A percentile compares a stretch with the other conserved stretches of the same genome.
These are phyloP conservation scores for Micrasema longulum DNA, from an alignment of 1,140 invertebrate species.

Conservation along the genomic window DNA sequence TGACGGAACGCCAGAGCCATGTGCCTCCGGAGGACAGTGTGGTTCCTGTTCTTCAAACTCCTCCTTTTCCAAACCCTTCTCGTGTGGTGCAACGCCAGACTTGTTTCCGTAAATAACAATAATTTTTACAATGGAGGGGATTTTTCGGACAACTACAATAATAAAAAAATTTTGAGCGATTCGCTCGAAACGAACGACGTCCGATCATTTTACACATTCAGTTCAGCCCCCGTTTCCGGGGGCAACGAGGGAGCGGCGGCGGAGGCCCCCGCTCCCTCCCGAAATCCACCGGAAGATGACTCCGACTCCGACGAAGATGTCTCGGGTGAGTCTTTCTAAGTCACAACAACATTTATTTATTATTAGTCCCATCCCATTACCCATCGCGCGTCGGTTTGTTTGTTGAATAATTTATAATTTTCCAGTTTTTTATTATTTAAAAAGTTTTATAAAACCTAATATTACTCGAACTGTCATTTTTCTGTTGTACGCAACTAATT, in stretches of 20 bases:
- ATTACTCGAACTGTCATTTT: too few relatives aligned
- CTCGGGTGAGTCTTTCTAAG: conserved; percentile 6
- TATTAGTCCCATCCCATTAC: too few relatives aligned
- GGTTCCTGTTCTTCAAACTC: conserved; percentile 34
- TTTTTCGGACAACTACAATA: conserved; percentile 22
- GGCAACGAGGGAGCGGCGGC: background rate
- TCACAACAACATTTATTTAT: too few relatives aligned
- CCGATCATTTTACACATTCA: background rate
- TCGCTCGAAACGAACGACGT: conserved; percentile 22
- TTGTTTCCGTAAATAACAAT: conserved; percentile 22
- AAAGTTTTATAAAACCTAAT: too few relatives aligned
- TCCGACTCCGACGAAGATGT: background rate
- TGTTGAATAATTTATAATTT: too few relatives aligned
- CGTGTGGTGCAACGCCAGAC: conserved; percentile 25
- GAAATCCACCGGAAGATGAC: background rate
- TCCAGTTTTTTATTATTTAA: too few relatives aligned
- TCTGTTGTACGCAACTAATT: too few relatives aligned
- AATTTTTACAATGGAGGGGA: conserved; percentile 23
- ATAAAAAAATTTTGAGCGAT: conserved; percentile 11
- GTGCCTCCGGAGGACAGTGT: conserved; percentile 2
- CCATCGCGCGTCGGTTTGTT: too few relatives aligned
- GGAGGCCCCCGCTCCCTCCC: background rate
- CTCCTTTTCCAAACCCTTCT: conserved; percentile 24
- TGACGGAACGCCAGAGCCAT: background rate
- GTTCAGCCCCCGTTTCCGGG: background rate